Evolutionary conservation across 2,113 vertebrate genomes (phyloP).

Genomic region (Cyprinus carpio): DNA sequence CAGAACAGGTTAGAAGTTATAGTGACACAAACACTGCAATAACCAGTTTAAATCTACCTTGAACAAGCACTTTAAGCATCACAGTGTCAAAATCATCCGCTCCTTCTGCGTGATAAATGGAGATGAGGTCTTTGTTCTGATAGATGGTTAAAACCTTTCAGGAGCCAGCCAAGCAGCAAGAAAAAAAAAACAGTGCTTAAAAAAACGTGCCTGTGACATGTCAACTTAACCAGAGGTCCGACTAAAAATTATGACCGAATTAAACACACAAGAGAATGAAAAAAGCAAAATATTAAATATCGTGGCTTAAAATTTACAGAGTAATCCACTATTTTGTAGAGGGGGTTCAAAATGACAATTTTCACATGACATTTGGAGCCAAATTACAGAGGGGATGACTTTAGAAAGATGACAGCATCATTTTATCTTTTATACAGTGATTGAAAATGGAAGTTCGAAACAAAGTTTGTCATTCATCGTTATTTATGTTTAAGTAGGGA

Average conservation of each 20-base stretch:
- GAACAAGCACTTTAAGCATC: constrained; percentile 82
- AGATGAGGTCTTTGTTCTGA: constrained; percentile 80
- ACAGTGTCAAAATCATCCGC: constrained; percentile 87
- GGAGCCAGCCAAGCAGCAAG: not conserved
- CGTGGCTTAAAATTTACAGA: too few species aligned
- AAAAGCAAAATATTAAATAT: not conserved
- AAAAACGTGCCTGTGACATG: not conserved
- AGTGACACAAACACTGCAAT: not conserved
- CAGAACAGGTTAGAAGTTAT: not conserved
- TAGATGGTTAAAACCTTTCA: constrained; percentile 80
- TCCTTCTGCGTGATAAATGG: constrained; percentile 78
- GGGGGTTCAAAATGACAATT: too few species aligned
- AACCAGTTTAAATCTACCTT: constrained; percentile 69
- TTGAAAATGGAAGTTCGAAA: too few species aligned
- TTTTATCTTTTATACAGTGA: too few species aligned
- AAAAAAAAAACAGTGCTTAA: not conserved
- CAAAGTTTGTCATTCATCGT: too few species aligned
- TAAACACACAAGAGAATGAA: not conserved
- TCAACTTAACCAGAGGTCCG: not conserved
- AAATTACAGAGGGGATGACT: too few species aligned
- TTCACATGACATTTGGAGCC: too few species aligned
- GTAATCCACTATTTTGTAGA: too few species aligned
- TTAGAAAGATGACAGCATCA: too few species aligned
- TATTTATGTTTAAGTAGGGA: too few species aligned
- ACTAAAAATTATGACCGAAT: not conserved